Evolutionary conservation across 2,113 vertebrate genomes (phyloP), one percentile per base, ranked within the genome.

Genomic region (Bostrychus sinensis): DNA sequence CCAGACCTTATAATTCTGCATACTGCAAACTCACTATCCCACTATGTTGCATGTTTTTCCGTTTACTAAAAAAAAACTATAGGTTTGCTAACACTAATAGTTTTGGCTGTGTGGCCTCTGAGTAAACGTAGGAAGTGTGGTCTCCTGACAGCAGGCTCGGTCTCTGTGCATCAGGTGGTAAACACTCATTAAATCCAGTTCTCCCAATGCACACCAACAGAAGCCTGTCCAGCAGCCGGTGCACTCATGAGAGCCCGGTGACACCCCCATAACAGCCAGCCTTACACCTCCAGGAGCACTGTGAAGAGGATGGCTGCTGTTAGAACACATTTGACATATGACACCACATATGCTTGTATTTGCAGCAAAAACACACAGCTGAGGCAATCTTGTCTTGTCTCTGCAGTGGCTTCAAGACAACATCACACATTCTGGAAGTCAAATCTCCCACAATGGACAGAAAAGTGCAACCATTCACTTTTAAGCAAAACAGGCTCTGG

Each of bases 101-200:
- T 11, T 26, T 48, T 28, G 1, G 8, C 25, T 51, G 46, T 12
- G 45, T 19, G 20, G 45, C 23, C 14, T 51, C 30, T 51, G 16
- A 38, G 11, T 38, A 13, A 12, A 26, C 5, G 46, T 7, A 51
- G 14, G 46, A 51, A n/a, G 23, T 5, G 69, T n/a, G 43, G 64
- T 45, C 41, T 66, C 55, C 19, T 3, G 36, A 70, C 82, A 74
- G 84, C 72, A 68, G 65, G 45, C 74, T 30, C 42, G 61, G 30
- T 61, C 51, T 66, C 71, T 58, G 32, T 3, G 50, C 56, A 45
- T 71, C 54, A 13, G 48, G 56, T 4, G 3, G 78, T 77, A 88
- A 84, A 87, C 79, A 85, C 62, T 86, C 77, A 84, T 86, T 89
- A 85, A 72, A 74, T 61, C 62, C 45, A 36, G 42, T 36, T 64